phyloP scores from a whole-genome alignment of 2,113 vertebrate genomes.

The Rhodinocichla rosea region DNA sequence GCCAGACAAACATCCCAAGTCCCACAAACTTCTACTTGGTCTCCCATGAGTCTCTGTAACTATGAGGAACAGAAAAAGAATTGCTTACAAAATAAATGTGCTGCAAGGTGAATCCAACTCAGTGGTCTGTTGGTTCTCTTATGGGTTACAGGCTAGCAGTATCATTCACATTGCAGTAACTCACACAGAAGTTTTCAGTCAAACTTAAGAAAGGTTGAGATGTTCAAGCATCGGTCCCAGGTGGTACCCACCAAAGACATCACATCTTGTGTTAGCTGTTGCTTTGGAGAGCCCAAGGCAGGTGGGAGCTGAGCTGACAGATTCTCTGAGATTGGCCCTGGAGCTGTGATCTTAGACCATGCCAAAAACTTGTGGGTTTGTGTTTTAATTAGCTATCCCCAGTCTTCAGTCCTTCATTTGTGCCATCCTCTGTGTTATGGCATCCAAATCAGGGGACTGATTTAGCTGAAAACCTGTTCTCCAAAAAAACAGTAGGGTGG shows the following conservation, averaged over 20 bases:
- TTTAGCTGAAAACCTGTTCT: background rate
- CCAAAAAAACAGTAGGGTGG: background rate
- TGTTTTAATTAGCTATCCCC: background rate
- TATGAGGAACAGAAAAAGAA: background rate
- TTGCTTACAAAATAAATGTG: background rate
- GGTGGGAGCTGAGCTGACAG: background rate
- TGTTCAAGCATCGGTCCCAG: background rate
- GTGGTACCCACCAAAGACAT: background rate
- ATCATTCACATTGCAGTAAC: background rate
- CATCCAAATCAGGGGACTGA: background rate
- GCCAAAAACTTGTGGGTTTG: background rate
- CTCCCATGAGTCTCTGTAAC: background rate
- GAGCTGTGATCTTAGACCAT: accelerated
- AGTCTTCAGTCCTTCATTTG: background rate
- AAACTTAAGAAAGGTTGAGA: background rate
- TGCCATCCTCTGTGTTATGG: background rate
- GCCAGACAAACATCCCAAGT: background rate
- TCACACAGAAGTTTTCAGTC: background rate
- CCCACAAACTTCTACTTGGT: background rate
- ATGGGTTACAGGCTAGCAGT: background rate
- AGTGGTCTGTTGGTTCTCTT: background rate
- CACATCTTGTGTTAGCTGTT: background rate
- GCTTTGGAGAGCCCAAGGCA: background rate
- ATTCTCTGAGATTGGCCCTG: background rate
- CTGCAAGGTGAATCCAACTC: background rate